A percentile compares a stretch with the other conserved stretches of the same genome.
Conservation (phyloP, 1,140 invertebrate genomes). For the Drosophila setifemur region DNA sequence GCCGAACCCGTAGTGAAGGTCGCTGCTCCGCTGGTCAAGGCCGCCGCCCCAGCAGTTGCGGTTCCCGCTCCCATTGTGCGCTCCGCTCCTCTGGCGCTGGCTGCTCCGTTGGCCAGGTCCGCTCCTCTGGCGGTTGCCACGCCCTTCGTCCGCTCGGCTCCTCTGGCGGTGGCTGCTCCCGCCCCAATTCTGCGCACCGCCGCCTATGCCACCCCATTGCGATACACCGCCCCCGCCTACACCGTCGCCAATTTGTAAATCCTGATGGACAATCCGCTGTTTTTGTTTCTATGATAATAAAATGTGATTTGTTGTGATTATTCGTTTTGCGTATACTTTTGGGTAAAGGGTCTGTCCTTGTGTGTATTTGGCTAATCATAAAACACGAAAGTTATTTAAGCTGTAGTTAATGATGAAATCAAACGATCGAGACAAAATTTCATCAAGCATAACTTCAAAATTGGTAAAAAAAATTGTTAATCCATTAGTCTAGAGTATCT, state of each 20-base stretch:
- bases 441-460: no score
- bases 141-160: slow-evolving; percentile 58
- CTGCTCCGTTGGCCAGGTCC: slow-evolving; percentile 41
- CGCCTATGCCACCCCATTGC: slow-evolving; percentile 49
- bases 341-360: no score
- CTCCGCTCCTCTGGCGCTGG: slow-evolving; percentile 54
- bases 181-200: slow-evolving; percentile 27
- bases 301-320: slow-evolving; percentile 61
- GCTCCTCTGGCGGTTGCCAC: slow-evolving; percentile 48
- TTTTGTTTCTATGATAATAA: slow-evolving; percentile 42
- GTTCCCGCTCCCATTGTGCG: slow-evolving; percentile 62
- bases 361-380: no score
- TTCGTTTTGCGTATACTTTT: background rate
- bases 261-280: background rate
- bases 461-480: no score
- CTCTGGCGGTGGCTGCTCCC: slow-evolving; percentile 50
- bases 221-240: slow-evolving; percentile 60
- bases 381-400: no score
- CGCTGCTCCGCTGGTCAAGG: slow-evolving; percentile 34
- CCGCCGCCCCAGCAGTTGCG: slow-evolving; percentile 47
- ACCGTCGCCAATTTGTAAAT: slow-evolving; percentile 60
- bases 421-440: no score
- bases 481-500: no score
- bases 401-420: no score
- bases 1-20: slow-evolving; percentile 65